Evolutionary conservation across 2,888 invertebrate genomes (phyloP).

Genomic region (Blastobasis adustella): DNA sequence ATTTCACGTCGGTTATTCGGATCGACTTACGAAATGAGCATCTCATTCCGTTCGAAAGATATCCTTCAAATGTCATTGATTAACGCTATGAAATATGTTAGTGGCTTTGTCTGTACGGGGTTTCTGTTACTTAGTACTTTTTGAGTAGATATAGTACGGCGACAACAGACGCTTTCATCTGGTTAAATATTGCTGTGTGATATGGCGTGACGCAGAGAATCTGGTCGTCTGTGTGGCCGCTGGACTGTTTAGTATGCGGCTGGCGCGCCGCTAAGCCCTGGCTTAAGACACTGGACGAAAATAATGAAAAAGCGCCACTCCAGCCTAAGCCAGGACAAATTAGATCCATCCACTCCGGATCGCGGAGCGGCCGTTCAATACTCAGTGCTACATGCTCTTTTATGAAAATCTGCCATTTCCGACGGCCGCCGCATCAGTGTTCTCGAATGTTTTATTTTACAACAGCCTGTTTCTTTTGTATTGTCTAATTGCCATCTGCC

Average conservation of each 20-base stretch:
- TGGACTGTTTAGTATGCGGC: constrained; percentile 37
- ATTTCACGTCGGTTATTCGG: constrained; percentile 17
- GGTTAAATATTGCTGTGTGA: too few relatives aligned
- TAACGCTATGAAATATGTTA: not conserved
- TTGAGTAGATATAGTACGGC: too few relatives aligned
- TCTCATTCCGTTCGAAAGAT: constrained; percentile 18
- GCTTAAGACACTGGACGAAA: constrained; percentile 58
- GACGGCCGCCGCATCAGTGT: too few relatives aligned
- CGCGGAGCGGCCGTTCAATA: too few relatives aligned
- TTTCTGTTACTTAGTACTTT: not conserved
- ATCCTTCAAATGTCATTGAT: constrained; percentile 15
- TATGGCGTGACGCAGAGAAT: too few relatives aligned
- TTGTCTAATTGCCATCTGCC: too few relatives aligned
- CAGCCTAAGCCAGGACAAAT: constrained; percentile 49
- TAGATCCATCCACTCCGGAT: constrained; percentile 29
- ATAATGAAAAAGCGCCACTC: constrained; percentile 59
- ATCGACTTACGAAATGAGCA: constrained; percentile 30
- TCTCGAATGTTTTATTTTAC: too few relatives aligned
- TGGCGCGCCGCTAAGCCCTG: constrained; percentile 32
- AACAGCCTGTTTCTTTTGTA: too few relatives aligned
- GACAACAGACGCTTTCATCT: too few relatives aligned
- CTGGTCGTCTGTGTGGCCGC: too few relatives aligned
- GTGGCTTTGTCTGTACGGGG: not conserved
- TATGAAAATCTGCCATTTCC: too few relatives aligned
- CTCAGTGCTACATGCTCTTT: too few relatives aligned